Evolutionary conservation across 1,140 invertebrate genomes (phyloP), one percentile per base, ranked within the genome.

Genomic region (Scaptomyza hsui): DNA sequence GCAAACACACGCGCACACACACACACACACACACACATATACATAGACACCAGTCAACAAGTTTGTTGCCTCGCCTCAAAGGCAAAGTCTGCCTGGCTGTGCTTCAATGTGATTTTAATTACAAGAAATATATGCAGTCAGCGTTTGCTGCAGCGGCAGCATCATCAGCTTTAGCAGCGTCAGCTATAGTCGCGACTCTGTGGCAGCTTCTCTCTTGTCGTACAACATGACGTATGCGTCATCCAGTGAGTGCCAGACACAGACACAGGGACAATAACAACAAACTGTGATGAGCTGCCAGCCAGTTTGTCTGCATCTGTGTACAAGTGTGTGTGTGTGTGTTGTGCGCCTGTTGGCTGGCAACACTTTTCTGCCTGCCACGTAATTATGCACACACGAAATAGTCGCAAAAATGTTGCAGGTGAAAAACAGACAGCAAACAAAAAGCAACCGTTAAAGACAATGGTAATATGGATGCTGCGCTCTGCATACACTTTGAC

Each of bases 41-140:
- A 37, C 18, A 39, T 51, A 35, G 61, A 24, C 63, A 49, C 60
- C 72, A 82, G 77, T 85, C 83, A 83, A 85, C 80, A 86, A 83
- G 80, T 80, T 85, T 85, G 70, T 61, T 71, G 77, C 48, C 32
- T 72, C 65, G 73, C 81, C 76, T 83, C 80, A 85, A 83, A 83
- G 80, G 80, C 76, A 85, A 72, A 72, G 79, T 83, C 80, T 83
- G 80, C 29, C 51, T 65, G 73, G 63, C 56, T 78, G 74, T 26
- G 32, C 79, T 86, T 86, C 78, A 86, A 86, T 86, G 81, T 63
- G 82, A 88, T 86, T 86, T 86, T 86, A 86, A 86, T 86, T 86
- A 86, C 81, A 88, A 88, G 82, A 86, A 86, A 88, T 88, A 86
- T 81, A 86, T 88, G 82, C 82, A 88, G 37, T 49, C 62, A 37